These are phyloP conservation scores for Exephanes ischioxanthus DNA, from an alignment of 2,888 invertebrate species.

Conservation along the genomic window DNA sequence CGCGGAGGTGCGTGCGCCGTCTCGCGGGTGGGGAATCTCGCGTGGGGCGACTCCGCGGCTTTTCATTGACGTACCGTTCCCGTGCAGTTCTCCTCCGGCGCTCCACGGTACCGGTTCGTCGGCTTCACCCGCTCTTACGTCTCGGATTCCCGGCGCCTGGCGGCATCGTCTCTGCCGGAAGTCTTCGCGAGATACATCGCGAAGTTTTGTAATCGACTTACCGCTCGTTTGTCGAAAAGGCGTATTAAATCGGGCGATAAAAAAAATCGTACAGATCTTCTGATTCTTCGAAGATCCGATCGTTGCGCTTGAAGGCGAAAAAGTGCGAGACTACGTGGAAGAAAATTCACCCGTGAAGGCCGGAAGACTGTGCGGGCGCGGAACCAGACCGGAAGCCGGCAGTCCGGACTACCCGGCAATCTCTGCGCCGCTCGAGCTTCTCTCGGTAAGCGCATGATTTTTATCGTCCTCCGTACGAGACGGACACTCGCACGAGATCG, in stretches of 20 bases:
- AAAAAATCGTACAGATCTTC: background rate
- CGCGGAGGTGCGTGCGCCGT: constrained; percentile 61
- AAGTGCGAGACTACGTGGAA: constrained; percentile 26
- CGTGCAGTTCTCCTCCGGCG: constrained; percentile 67
- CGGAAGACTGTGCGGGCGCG: background rate
- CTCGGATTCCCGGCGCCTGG: background rate
- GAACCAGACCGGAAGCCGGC: constrained; percentile 38
- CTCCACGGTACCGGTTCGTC: constrained; percentile 56
- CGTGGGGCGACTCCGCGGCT: constrained; percentile 60
- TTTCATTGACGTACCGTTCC: constrained; percentile 70
- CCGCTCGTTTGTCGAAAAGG: background rate
- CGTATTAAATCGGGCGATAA: background rate
- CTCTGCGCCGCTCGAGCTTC: constrained; percentile 22
- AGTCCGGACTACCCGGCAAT: constrained; percentile 13
- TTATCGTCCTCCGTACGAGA: background rate
- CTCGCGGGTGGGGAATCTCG: constrained; percentile 52
- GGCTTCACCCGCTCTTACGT: constrained; percentile 10
- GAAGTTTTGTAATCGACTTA: background rate
- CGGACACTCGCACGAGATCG: constrained; percentile 19
- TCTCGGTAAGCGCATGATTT: constrained; percentile 38
- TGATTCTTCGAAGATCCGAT: constrained; percentile 9
- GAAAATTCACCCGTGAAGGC: constrained; percentile 11
- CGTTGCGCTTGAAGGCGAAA: constrained; percentile 15
- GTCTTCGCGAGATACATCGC: background rate
- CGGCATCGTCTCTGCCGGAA: background rate